Percentiles rank a stretch among this genome's conserved stretches.
Evolutionary conservation across 2,113 vertebrate genomes (phyloP).

Genomic region (Chloropsis hardwickii): DNA sequence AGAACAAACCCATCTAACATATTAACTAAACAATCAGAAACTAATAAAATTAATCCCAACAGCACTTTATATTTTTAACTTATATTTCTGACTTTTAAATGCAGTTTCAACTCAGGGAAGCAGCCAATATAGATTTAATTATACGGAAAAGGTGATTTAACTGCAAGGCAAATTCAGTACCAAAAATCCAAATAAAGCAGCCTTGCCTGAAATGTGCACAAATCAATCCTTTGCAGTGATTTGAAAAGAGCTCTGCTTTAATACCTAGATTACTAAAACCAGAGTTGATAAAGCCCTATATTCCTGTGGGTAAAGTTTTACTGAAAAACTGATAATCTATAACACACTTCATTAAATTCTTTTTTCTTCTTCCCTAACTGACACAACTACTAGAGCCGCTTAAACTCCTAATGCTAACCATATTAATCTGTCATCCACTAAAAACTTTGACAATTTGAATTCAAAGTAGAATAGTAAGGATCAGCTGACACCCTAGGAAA

Average conservation of each 20-base stretch:
- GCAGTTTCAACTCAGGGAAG: constrained; percentile 29
- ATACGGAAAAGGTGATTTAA: constrained; percentile 47
- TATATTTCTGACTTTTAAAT: constrained; percentile 33
- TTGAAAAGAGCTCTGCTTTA: constrained; percentile 44
- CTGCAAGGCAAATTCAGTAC: constrained; percentile 43
- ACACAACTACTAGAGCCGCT: not conserved
- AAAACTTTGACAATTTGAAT: not conserved
- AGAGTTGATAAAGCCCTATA: constrained; percentile 31
- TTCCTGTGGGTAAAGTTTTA: not conserved
- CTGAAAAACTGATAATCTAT: constrained; percentile 6
- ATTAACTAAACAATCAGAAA: too few species aligned
- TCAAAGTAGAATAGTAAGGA: not conserved
- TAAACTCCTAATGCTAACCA: not conserved
- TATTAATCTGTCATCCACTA: not conserved
- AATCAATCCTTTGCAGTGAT: constrained; percentile 58
- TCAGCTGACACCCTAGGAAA: not conserved
- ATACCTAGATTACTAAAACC: constrained; percentile 42
- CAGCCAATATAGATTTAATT: constrained; percentile 40
- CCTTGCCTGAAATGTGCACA: constrained; percentile 30
- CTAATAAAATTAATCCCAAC: too few species aligned
- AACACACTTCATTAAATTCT: not conserved
- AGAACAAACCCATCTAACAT: too few species aligned
- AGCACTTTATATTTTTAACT: constrained; percentile 4
- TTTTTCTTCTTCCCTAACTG: not conserved
- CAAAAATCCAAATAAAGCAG: constrained; percentile 51